These are phyloP conservation scores for Pseudanteris insignis DNA, from an alignment of 2,888 invertebrate genomes.

Conservation along the genomic window DNA sequence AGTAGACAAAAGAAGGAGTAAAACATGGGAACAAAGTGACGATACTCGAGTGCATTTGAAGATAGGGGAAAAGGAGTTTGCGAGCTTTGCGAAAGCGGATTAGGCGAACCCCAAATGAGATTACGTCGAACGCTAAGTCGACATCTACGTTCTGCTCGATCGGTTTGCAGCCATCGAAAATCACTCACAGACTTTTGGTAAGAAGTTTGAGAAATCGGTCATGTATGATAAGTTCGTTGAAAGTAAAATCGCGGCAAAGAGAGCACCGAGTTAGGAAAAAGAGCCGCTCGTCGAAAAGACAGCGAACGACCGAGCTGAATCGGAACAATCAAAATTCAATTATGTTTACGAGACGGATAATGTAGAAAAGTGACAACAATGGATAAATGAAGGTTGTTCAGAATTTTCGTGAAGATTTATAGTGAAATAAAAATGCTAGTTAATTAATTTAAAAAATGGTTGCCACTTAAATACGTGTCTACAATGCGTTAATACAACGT, in stretches of 20 bases:
- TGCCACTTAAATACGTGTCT: too few species aligned
- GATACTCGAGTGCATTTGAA: constrained; percentile 40
- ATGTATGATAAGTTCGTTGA: constrained; percentile 40
- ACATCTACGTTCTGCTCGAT: constrained; percentile 55
- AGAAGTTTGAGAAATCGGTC: constrained; percentile 40
- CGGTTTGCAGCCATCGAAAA: constrained; percentile 50
- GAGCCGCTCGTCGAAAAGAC: background rate
- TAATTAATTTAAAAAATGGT: too few species aligned
- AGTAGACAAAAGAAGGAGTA: constrained; percentile 31
- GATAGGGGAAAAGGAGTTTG: constrained; percentile 38
- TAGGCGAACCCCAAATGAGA: constrained; percentile 58
- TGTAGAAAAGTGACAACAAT: too few species aligned
- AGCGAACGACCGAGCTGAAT: background rate
- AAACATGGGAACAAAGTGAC: constrained; percentile 48
- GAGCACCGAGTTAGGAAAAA: constrained; percentile 1
- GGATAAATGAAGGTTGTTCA: too few species aligned
- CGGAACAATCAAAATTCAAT: constrained; percentile 16
- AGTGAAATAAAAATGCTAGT: too few species aligned
- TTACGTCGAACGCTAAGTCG: constrained; percentile 57
- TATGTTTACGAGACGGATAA: too few species aligned
- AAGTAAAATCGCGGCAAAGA: constrained; percentile 17
- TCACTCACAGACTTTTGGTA: constrained; percentile 42
- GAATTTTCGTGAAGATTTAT: too few species aligned
- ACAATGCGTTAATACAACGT: too few species aligned
- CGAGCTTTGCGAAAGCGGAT: constrained; percentile 54